A percentile compares a stretch with the other conserved stretches of the same genome.
These are phyloP conservation scores for Globodera rostochiensis DNA, from an alignment of 1,140 invertebrate genomes.

Conservation along the genomic window DNA sequence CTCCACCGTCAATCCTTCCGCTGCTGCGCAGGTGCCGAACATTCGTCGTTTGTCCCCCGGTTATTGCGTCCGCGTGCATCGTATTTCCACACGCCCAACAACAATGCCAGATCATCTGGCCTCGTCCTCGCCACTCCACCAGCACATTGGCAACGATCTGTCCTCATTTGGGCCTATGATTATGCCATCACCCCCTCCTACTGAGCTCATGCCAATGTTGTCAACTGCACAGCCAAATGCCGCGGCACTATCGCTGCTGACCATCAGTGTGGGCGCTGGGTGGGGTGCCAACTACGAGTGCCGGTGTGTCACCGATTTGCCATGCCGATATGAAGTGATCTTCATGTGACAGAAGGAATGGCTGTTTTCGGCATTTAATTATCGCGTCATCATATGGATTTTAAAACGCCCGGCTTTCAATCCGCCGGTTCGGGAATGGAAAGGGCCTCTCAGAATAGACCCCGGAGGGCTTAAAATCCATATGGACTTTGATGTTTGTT, in stretches of 20 bases:
- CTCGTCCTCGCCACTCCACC: not conserved
- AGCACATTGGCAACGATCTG: constrained; percentile 18
- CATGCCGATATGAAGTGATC: constrained; percentile 64
- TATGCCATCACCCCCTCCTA: not conserved
- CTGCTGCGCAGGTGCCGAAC: constrained; percentile 48
- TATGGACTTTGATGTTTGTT: not conserved
- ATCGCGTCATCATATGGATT: too few species aligned
- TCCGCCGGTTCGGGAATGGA: too few species aligned
- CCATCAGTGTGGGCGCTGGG: constrained; percentile 58
- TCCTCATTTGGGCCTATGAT: not conserved
- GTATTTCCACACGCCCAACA: constrained; percentile 32
- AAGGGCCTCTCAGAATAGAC: too few species aligned
- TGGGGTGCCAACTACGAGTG: constrained; percentile 63
- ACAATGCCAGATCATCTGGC: constrained; percentile 7
- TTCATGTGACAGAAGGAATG: constrained; percentile 43
- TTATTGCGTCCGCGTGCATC: constrained; percentile 65
- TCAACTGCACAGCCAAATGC: not conserved
- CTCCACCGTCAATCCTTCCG: not conserved
- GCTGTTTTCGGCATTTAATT: not conserved
- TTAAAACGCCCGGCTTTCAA: not conserved
- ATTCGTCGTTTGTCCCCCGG: constrained; percentile 62
- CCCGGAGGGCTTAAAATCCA: too few species aligned
- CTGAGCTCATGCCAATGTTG: not conserved
- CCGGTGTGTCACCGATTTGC: constrained; percentile 56
- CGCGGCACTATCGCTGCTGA: constrained; percentile 51